Percentiles rank a stretch among this genome's conserved stretches.
phyloP scores from a whole-genome alignment of 92 coral and sea anemone species.

The Blastomussa wellsi region DNA sequence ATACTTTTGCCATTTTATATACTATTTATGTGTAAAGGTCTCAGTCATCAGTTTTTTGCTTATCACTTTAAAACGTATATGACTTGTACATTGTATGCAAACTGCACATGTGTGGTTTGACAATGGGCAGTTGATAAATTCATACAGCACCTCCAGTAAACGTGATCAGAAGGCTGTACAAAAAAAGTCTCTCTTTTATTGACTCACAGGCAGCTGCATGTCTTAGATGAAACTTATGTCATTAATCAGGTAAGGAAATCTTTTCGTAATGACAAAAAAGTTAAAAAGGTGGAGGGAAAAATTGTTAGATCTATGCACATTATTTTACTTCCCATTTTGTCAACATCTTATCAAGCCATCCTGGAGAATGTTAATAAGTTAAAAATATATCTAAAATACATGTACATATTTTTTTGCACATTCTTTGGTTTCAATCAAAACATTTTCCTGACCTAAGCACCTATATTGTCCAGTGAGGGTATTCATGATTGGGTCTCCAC shows the following conservation, averaged over 20 bases:
- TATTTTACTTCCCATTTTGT: no score
- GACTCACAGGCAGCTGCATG: slow-evolving; percentile 88
- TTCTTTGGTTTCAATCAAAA: no score
- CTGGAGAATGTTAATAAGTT: no score
- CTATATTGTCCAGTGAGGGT: no score
- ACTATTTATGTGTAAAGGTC: not conserved
- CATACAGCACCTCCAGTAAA: not conserved
- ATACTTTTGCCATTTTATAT: no score
- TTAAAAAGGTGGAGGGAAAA: no score
- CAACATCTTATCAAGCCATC: no score
- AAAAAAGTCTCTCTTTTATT: not conserved
- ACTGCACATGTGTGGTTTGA: not conserved
- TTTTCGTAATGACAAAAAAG: not conserved
- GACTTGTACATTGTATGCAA: not conserved
- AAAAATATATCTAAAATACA: no score
- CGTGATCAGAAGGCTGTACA: not conserved
- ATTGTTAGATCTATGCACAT: no score
- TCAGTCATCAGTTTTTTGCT: not conserved
- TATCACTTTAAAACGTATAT: not conserved
- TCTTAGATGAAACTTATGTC: slow-evolving; percentile 95
- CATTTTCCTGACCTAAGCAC: no score
- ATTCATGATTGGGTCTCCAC: no score
- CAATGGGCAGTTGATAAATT: not conserved
- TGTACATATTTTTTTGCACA: no score
- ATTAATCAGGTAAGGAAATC: slow-evolving; percentile 84